Percentiles rank a stretch among this genome's conserved stretches.
phyloP scores from a whole-genome alignment of 2,888 invertebrate genomes.

The Chrysotoxum bicinctum region DNA sequence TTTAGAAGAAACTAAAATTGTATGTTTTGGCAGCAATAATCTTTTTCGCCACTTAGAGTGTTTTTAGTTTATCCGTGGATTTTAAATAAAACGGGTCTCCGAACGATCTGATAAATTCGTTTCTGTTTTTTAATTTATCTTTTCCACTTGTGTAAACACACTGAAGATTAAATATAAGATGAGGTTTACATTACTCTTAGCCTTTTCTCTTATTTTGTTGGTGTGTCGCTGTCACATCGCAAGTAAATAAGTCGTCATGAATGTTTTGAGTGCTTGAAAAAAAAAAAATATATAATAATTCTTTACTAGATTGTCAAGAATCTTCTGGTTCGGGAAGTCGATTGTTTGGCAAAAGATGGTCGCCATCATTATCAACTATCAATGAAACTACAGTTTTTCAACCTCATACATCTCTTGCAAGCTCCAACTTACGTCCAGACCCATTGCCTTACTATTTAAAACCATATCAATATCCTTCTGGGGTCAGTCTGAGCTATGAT shows the following conservation, averaged over 20 bases:
- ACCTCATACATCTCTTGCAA: too few relatives aligned
- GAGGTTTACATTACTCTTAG: conserved; percentile 20
- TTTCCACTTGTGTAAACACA: conserved; percentile 13
- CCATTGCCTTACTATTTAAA: too few relatives aligned
- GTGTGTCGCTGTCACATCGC: conserved; percentile 18
- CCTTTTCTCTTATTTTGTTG: conserved; percentile 19
- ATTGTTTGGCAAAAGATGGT: too few relatives aligned
- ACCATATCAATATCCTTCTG: too few relatives aligned
- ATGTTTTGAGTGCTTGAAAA: not conserved
- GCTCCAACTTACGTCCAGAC: too few relatives aligned
- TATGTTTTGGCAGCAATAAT: not conserved
- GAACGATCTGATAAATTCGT: not conserved
- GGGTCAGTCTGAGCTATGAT: not conserved
- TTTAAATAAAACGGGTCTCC: conserved; percentile 32
- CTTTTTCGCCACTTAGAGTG: not conserved
- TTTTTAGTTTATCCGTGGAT: conserved; percentile 40
- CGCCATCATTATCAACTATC: too few relatives aligned
- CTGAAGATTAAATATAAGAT: conserved; percentile 12
- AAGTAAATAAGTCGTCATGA: conserved; percentile 13
- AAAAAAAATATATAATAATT: not conserved
- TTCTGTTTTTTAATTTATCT: conserved; percentile 31
- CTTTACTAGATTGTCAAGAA: conserved; percentile 41
- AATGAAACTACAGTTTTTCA: too few relatives aligned
- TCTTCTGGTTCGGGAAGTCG: too few relatives aligned
- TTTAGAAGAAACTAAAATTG: not conserved